Base-by-base conservation (phyloP, 2,113 vertebrate genomes). In the Brevimyrus niger region DNA sequence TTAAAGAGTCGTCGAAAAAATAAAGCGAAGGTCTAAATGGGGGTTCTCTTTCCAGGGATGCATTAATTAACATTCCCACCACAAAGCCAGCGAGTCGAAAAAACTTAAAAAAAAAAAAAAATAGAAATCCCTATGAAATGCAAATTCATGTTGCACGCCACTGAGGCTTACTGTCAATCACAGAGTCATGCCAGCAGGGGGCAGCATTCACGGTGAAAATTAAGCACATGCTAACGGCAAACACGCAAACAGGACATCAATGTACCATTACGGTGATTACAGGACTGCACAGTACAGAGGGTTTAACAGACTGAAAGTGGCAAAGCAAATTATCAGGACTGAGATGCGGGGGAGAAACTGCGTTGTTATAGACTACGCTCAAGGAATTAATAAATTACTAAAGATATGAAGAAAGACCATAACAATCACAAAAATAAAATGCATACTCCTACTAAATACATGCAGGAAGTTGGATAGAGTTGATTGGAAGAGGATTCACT, bases 31-130 rank as follows among this genome's bases (percentile, higher is more conserved):
- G 94, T 92, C 92, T 89, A 94, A 95, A 94, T 92, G 69, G 91
- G 91, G 86, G 87, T 93, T 92, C 93, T 92, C 93, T 90, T 90
- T 90, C 92, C 86, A 85, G 90, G 89, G 91, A 89, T 48, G 53
- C 55, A 91, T 93, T 93, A 94, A 95, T 95, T 95, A 94, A 93
- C 91, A 95, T 95, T 95, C 94, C 90, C 90, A 91, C 90, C 93
- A 93, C 94, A 95, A 92, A 94, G 93, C 91, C 91, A 92, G 93
- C 91, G 92, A 93, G 93, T 94, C 93, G 92, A 88, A 91, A 92
- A 89, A 94, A 88, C 90, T 91, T 90, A 42, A 69, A 85, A 90
- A 69, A 31, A 13, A 90, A 42, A 69, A 85, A 90, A 69, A 31
- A 13, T 27, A 27, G 8, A 90, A 73, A 88, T 87, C 53, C 92